These are phyloP conservation scores for Sycophila sp. DNA, from an alignment of 1,140 invertebrate genomes.

Conservation along the genomic window DNA sequence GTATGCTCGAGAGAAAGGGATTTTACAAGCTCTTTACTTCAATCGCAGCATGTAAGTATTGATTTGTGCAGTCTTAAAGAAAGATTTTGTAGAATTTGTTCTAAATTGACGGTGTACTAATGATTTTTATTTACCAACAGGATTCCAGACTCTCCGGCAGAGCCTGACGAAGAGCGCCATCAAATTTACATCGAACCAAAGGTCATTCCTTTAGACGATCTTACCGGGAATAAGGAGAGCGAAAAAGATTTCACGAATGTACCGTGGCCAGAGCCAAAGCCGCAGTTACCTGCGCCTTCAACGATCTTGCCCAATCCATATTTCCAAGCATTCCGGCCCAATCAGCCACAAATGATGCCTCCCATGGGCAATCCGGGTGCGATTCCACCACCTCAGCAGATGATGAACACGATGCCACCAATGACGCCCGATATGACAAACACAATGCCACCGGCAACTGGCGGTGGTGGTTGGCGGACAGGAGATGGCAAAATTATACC, in stretches of 20 bases:
- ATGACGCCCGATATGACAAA: conserved; percentile 47
- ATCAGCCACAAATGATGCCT: conserved; percentile 38
- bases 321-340: conserved; percentile 41
- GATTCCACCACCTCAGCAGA: conserved; percentile 45
- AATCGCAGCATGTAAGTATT: conserved; percentile 76
- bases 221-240: conserved; percentile 81
- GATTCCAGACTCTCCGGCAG: conserved; percentile 85
- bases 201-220: conserved; percentile 88
- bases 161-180: conserved; percentile 85
- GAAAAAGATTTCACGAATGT: conserved; percentile 78
- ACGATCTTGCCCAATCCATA: conserved; percentile 23
- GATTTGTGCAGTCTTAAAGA: background rate
- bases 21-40: conserved; percentile 87
- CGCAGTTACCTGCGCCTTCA: conserved; percentile 57
- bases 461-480: conserved; percentile 60
- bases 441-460: conserved; percentile 37
- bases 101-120: no score
- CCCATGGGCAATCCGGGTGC: conserved; percentile 37
- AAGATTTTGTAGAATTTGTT: background rate
- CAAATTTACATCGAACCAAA: conserved; percentile 78
- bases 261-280: conserved; percentile 85
- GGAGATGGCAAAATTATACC: conserved; percentile 67
- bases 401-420: conserved; percentile 59
- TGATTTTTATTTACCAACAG: conserved; percentile 48
- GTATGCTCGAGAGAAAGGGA: conserved; percentile 83